These are phyloP conservation scores for Masnerella sp. DNA, from an alignment of 2,888 invertebrate species.

Conservation along the genomic window DNA sequence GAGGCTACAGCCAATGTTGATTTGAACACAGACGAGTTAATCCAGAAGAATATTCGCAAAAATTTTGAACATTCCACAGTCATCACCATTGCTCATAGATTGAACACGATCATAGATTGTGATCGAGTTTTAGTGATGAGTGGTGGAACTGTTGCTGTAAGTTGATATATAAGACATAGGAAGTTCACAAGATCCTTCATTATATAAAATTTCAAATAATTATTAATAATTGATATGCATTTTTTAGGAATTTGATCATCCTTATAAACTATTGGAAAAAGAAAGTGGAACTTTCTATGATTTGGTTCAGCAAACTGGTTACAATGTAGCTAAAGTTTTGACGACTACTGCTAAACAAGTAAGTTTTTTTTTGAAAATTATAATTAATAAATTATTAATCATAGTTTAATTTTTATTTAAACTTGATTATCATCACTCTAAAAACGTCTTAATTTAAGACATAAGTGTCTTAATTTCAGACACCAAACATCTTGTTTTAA, in stretches of 20 bases:
- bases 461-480: constrained; percentile 15
- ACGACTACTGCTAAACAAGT: constrained; percentile 71
- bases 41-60: constrained; percentile 79
- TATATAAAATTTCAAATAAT: neutral
- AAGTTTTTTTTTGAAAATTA: neutral
- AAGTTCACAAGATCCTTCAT: neutral
- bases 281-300: constrained; percentile 82
- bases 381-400: too few relatives aligned
- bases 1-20: constrained; percentile 97
- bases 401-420: too few relatives aligned
- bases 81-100: constrained; percentile 81
- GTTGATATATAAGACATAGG: constrained; percentile 32
- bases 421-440: neutral
- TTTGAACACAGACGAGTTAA: constrained; percentile 81
- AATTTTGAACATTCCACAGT: constrained; percentile 80
- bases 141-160: constrained; percentile 77
- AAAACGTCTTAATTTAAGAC: too few relatives aligned
- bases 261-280: constrained; percentile 82
- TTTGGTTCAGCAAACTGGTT: constrained; percentile 85
- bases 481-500: too few relatives aligned
- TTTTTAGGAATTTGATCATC: constrained; percentile 85
- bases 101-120: constrained; percentile 82
- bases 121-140: constrained; percentile 80
- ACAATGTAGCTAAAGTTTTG: constrained; percentile 73
- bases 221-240: neutral